Base-by-base conservation (phyloP, 2,113 vertebrate species). In the Vicugna pacos region DNA sequence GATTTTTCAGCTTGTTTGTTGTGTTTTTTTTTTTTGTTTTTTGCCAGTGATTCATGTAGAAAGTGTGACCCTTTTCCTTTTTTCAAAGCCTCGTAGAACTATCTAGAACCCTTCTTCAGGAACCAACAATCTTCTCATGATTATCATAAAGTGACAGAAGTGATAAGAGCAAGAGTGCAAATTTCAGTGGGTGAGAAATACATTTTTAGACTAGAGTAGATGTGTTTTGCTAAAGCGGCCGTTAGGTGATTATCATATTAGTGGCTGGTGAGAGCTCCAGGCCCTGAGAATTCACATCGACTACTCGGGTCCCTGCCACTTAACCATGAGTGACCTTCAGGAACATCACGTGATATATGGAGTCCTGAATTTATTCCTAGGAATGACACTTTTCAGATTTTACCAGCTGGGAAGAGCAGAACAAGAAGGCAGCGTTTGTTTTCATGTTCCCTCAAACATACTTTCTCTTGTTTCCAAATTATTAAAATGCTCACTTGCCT, bases 181-280 rank as follows among this genome's bases (percentile, higher is more conserved):
- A 73, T 69, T 94, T 89, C 62, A 87, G 8, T 28, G 64, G 8
- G 19, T 69, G 24, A 84, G 85, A 75, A 64, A 69, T 64, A 50
- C 26, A 7, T 35, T 93, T 94, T 76, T 86, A 79, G 50, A 73
- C 46, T 54, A 28, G 60, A 62, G 22, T 93, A 13, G 70, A 84
- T 84, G 81, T 91, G 17, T 90, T 97, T 85, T 82, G 69, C 56
- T 93, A 6, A 70, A 86, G 62, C 22, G 32, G n/a, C 35, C 19
- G 3, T 58, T 62, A 65, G 67, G 30, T 13, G 11, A 3, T 50
- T 20, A 28, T 77, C 20, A 3, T 32, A 32, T 50, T 64, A 73
- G 69, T 64, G 52, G 19, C 52, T 94, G 70, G 35, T 46, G 48
- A 26, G 85, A 19, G 60, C 48, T 35, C 76, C 46, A n/a, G 42